Conservation (phyloP, 2,888 invertebrate species). For the Limnephilus marmoratus region DNA sequence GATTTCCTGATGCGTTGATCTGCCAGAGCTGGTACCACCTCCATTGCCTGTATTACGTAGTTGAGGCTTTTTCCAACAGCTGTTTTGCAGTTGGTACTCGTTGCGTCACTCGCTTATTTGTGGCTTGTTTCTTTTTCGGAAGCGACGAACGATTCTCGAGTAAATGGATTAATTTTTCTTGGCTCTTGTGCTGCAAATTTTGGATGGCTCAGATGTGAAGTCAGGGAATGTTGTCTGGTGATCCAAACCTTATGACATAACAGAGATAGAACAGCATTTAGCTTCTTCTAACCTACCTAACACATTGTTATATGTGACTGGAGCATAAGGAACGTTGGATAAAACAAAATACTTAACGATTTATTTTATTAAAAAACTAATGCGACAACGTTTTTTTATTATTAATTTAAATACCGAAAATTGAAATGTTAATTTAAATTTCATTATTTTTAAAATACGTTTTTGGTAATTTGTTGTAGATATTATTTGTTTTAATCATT, state of each 20-base stretch:
- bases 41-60: slow-evolving; percentile 20
- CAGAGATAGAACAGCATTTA: background rate
- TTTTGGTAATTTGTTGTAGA: no score
- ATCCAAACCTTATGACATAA: background rate
- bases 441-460: no score
- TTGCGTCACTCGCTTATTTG: background rate
- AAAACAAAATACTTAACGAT: no score
- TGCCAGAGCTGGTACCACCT: slow-evolving; percentile 3
- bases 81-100: background rate
- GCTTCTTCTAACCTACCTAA: no score
- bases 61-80: slow-evolving; percentile 6
- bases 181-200: background rate
- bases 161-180: background rate
- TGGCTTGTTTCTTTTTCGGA: background rate
- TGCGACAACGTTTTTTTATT: no score
- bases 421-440: no score
- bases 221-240: background rate
- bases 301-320: no score
- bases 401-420: no score
- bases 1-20: slow-evolving; percentile 10
- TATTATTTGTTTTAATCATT: no score
- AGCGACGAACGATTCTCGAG: background rate
- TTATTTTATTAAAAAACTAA: no score
- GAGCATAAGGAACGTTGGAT: no score
- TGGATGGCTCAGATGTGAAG: no score